Evolutionary conservation across 2,797 vertebrate genomes (phyloP), one percentile per base, ranked within the genome.

Genomic region (Artibeus lituratus): DNA sequence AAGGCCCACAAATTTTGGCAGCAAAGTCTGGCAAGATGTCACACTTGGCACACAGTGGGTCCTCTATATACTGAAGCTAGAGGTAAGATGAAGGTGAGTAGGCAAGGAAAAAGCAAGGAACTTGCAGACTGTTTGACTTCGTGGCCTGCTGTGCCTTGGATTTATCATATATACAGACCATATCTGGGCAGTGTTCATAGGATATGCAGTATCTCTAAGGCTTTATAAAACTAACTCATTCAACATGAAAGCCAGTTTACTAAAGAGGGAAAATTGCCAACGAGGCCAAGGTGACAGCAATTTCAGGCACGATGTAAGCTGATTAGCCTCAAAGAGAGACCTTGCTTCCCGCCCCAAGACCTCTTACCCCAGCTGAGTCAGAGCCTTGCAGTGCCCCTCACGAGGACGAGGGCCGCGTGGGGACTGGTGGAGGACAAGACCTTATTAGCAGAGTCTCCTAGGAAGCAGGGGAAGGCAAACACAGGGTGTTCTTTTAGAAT

Each of bases 401-500:
- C 10, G 24, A 57, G 55, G 55, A 21, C 21, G 21, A 72, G 82
- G 7, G 74, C 62, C 11, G 77, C 16, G 9, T 42, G 42, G 21
- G 44, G 49, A 18, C 1, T 1, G 70, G 77, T 59, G 78, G 85
- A 90, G 81, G 87, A 77, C 53, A 14, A 69, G 87, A 7, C 91
- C 96, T 95, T 95, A 92, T 92, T 90, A 96, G 92, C 90, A 95
- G 82, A 78, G 77, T 39, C 82, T 96, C 76, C 80, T 84, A 90
- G 93, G 84, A 91, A 94, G 86, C 59, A 49, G 29, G 24, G 42
- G 55, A 76, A 76, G 65, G 92, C n/a, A 69, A 72, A 53, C 22
- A 65, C 74, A 84, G 81, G 84, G 57, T 94, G 94, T 95, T 96
- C 96, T 76, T 97, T 96, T 84, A 95, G 76, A 72, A 70, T 73